Base-by-base conservation (phyloP, 2,797 vertebrate species). In the Manis crassicaudata region DNA sequence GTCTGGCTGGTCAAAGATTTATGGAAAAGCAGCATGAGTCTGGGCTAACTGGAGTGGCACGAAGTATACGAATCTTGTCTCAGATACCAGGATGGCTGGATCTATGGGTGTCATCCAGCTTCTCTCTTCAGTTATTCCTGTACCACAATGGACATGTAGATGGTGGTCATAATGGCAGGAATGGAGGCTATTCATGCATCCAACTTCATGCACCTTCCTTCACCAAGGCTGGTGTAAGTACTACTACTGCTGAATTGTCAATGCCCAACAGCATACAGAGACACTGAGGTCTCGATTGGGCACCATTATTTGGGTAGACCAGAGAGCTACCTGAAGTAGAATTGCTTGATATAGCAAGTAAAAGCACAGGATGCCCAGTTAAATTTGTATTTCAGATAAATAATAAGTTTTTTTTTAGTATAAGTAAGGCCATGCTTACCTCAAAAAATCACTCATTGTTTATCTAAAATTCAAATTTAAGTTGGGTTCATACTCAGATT, bases 401-500 rank as follows among this genome's bases (percentile, higher is more conserved):
- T 58, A 82, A 17, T 63, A 29, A 62, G 16, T 77, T 50, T 18
- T 43, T 73, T 58, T 63, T 93, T 21, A 56, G 14, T 40, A 32
- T 80, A 50, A 65, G 10, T 32, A 35, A 18, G 46, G 10, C 32
- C 3, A 65, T 50, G 29, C 8, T 65, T 62, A 20, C 72, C 52
- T 5, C 14, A 11, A 84, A 65, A 82, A 88, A 7, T 12, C 37
- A 27, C 29, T 83, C 14, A 29, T 79, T 14, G 1, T 52, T 95
- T 93, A 76, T 88, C 46, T 85, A 46, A 89, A 89, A 77, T 58
- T 70, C 18, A 76, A 32, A 63, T 89, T 84, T 35, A 91, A 88
- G 25, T 63, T 73, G 35, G 14, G 6, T 7, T 92, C 43, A 14
- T 23, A 43, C 60, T 73, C 27, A 23, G 27, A 46, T 84, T 5